A percentile compares a stretch with the other conserved stretches of the same genome.
These are phyloP conservation scores for Andrena chrysosceles DNA, from an alignment of 2,888 invertebrate species.

Conservation along the genomic window DNA sequence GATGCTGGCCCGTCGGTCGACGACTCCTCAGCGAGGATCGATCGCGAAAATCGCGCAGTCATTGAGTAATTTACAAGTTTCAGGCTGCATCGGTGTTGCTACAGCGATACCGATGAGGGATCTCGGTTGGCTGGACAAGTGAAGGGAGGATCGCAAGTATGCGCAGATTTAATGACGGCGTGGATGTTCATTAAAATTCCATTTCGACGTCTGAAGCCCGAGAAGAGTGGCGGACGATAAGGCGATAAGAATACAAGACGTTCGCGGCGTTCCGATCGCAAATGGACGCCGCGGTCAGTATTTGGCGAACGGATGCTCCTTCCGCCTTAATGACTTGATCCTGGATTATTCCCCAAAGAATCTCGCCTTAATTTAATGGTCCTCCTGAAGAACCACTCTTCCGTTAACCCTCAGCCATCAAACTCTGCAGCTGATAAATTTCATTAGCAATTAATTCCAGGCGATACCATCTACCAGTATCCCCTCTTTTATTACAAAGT, in stretches of 20 bases:
- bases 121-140: background rate
- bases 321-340: too few relatives aligned
- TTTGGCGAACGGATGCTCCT: too few relatives aligned
- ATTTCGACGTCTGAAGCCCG: slow-evolving; percentile 26
- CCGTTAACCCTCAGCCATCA: too few relatives aligned
- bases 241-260: background rate
- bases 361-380: too few relatives aligned
- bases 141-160: slow-evolving; percentile 12
- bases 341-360: too few relatives aligned
- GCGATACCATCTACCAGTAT: too few relatives aligned
- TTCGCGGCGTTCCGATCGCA: too few relatives aligned
- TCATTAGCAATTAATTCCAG: too few relatives aligned
- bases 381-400: too few relatives aligned
- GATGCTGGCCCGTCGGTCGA: background rate
- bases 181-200: slow-evolving; percentile 53
- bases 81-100: slow-evolving; percentile 16
- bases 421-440: too few relatives aligned
- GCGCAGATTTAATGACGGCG: slow-evolving; percentile 35
- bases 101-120: background rate
- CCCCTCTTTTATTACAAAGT: too few relatives aligned
- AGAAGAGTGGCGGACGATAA: background rate
- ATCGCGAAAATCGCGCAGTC: slow-evolving; percentile 15
- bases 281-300: slow-evolving; percentile 1
- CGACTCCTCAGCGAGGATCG: background rate
- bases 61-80: slow-evolving; percentile 40